Evolutionary conservation across 2,113 vertebrate genomes (phyloP), one percentile per base, ranked within the genome.

Genomic region (Gnathonemus echidnorhynchus): DNA sequence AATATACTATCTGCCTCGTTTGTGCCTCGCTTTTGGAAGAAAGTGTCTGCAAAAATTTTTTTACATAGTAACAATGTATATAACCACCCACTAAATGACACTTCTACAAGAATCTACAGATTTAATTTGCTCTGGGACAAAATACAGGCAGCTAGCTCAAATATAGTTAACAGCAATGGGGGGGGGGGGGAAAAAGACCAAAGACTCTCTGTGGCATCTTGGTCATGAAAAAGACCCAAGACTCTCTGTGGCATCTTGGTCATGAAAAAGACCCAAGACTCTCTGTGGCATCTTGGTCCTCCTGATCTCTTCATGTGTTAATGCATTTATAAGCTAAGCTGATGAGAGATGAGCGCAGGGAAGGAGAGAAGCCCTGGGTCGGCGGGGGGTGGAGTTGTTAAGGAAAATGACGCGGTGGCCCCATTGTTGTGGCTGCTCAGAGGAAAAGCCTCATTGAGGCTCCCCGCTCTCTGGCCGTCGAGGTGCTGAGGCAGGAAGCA

Each of bases 401-500:
- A 5, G 56, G 56, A 88, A 27, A 46, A 88, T 62, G 87, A 88
- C 35, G 52, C 1, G 39, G 19, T 46, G 52, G 39, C 35, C 35
- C 45, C 53, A 62, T 88, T 88, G 87, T 62, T n/a, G 19, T 58
- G 52, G 53, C 53, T 66, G 39, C 56, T 58, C 21, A 39, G 56
- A 45, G 87, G 87, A 88, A 88, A 88, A 88, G 35, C 56, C 56
- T 42, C 42, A 88, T 86, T 77, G 70, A 86, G 87, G 89, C 83
- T 89, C 90, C 89, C 90, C 90, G 52, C 52, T 87, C 70, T 84
- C 74, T 87, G 77, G 89, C 91, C 90, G 88, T 92, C 90, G 90
- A 91, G 91, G 90, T 92, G 91, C 90, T 89, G 92, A 90, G 91
- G 90, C 92, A 93, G 92, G 92, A 93, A 92, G 90, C 91, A 93